Evolutionary conservation across 2,888 invertebrate genomes (phyloP).

Genomic region (Tenthredo livida): DNA sequence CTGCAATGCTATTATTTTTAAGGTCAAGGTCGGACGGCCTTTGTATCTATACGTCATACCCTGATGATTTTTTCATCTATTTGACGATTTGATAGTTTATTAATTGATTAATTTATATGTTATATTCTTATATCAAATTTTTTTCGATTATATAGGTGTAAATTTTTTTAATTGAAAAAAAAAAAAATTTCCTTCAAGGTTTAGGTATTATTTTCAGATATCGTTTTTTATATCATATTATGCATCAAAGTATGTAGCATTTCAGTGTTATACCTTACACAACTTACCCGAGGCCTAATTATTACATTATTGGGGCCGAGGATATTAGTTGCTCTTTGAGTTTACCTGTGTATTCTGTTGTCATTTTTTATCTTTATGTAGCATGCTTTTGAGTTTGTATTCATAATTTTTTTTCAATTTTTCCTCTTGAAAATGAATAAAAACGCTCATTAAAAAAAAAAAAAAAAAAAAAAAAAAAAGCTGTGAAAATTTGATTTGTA

Average conservation of each 20-base stretch:
- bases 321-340: constrained; percentile 52
- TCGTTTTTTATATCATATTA: neutral
- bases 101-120: constrained; percentile 39
- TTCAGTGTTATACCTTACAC: neutral
- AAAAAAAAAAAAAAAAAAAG: neutral
- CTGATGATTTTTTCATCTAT: neutral
- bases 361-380: constrained; percentile 73
- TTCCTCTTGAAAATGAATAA: constrained; percentile 26
- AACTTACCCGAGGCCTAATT: neutral
- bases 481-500: constrained; percentile 36
- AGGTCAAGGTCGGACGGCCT: constrained; percentile 51
- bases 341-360: constrained; percentile 71
- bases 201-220: neutral
- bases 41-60: constrained; percentile 26
- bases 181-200: too few relatives aligned
- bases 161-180: neutral
- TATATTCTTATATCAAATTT: constrained; percentile 48
- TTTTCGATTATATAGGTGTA: constrained; percentile 37
- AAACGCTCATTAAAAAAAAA: neutral
- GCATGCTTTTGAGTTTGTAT: constrained; percentile 66
- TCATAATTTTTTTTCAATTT: constrained; percentile 50
- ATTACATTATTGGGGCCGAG: neutral
- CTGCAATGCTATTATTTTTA: constrained; percentile 30
- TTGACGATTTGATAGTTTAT: constrained; percentile 21
- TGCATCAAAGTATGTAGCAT: constrained; percentile 14